A percentile compares a stretch with the other conserved stretches of the same genome.
phyloP scores from a whole-genome alignment of 2,113 vertebrate species.

The Periophthalmodon schlosseri region DNA sequence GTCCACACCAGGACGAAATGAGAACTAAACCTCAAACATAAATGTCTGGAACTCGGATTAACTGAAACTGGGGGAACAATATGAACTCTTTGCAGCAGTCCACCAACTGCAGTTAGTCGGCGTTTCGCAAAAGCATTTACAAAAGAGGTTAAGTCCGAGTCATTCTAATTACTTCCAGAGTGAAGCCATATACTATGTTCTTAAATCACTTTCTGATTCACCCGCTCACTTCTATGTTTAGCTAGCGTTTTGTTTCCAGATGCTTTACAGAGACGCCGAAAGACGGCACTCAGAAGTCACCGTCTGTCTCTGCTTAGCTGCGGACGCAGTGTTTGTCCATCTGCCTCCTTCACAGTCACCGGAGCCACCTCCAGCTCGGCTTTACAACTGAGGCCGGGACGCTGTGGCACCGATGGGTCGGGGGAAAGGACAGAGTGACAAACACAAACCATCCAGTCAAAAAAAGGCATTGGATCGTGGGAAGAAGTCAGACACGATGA shows the following conservation, averaged over 20 bases:
- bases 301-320: constrained; percentile 13
- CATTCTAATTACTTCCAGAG: background rate
- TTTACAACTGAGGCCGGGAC: constrained; percentile 47
- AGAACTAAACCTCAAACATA: too few relatives aligned
- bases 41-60: too few relatives aligned
- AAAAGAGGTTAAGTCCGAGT: too few relatives aligned
- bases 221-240: background rate
- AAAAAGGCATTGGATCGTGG: background rate
- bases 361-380: constrained; percentile 18
- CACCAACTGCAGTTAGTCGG: too few relatives aligned
- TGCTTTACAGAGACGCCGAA: constrained; percentile 3
- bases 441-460: background rate
- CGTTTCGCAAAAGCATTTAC: too few relatives aligned
- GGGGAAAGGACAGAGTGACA: constrained; percentile 21
- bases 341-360: constrained; percentile 26
- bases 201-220: background rate
- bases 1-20: too few relatives aligned
- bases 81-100: too few relatives aligned
- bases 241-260: background rate
- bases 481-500: background rate
- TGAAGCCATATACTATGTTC: background rate
- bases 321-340: constrained; percentile 38
- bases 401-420: constrained; percentile 32
- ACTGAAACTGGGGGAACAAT: too few relatives aligned
- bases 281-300: constrained; percentile 10